Evolutionary conservation across 2,797 vertebrate species (phyloP).

Genomic region (Urophycis tenuis): DNA sequence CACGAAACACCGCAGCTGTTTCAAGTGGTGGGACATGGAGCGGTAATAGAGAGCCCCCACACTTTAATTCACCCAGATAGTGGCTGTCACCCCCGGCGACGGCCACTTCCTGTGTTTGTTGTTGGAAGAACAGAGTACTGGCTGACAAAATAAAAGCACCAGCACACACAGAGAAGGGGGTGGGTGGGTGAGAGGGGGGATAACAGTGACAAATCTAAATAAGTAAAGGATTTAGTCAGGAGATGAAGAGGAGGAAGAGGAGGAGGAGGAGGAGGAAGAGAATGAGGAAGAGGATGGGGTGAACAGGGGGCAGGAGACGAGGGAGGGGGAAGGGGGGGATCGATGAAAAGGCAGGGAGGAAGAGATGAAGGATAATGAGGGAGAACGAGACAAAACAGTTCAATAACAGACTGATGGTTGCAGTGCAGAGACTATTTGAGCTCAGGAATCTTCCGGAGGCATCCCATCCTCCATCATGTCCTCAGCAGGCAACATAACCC

Average conservation of each 20-base stretch:
- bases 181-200: no score
- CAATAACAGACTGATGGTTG: not conserved
- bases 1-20: no score
- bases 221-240: not conserved
- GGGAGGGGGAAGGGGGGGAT: no score
- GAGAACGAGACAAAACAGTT: not conserved
- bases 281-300: not conserved
- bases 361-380: not conserved
- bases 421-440: not conserved
- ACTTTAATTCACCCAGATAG: not conserved
- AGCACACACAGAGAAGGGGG: not conserved
- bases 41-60: not conserved
- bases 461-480: not conserved
- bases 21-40: no score
- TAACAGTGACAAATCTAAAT: not conserved
- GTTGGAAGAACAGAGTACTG: not conserved
- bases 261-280: not conserved
- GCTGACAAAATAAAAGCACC: slow-evolving; percentile 2
- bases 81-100: not conserved
- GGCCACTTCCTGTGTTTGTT: slow-evolving; percentile 7
- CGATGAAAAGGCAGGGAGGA: no score
- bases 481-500: not conserved
- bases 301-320: no score
- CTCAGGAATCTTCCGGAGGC: not conserved
- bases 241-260: not conserved